Base-by-base conservation (phyloP, 2,888 invertebrate species). In the Drosophila rellima region DNA sequence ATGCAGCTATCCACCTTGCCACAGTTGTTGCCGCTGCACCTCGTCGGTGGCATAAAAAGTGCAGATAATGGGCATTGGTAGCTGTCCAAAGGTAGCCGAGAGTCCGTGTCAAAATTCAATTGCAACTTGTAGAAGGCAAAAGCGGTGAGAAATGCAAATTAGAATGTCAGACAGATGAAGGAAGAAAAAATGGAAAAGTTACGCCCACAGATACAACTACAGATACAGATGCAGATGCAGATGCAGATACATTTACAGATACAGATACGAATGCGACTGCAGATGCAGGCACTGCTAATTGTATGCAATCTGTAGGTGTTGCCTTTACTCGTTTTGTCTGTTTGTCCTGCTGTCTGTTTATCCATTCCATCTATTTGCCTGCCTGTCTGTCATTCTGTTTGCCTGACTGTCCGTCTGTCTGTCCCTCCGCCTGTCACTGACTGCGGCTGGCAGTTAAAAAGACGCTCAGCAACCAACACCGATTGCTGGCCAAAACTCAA, bases 271-370 rank as follows among this genome's bases (percentile, higher is more conserved):
- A 26, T 26, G 26, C 33, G 42, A 42, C n/a, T 54, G 26, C 44
- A 29, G 29, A 20, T 37, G 15, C 59, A 29, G 50, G 37, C 52
- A 56, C 70, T 85, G 82, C 70, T 82, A 82, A 82, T 88, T 88
- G 88, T 85, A 82, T 88, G 88, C 80, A 88, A 77, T 74, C 82
- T 82, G 70, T 69, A 82, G 86, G 88, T 88, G 86, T 88, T 85
- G 69, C 52, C 15, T 29, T 51, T 61, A 61, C 69, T 63, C 48
- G 29, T 11, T 29, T 15, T n/a, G 3, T n/a, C 39, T 2, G 11
- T 29, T 23, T 33, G 23, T 44, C 47, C 5, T 7, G 13, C 29
- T 35, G 33, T 42, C 42, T 39, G 13, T 42, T 10, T 42, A 17
- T 31, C 33, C 23, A 56, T 42, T 45, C 39, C 17, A 11, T 10